Conservation (phyloP, 92 coral and sea anemone species). For the Parazoanthus swiftii region DNA sequence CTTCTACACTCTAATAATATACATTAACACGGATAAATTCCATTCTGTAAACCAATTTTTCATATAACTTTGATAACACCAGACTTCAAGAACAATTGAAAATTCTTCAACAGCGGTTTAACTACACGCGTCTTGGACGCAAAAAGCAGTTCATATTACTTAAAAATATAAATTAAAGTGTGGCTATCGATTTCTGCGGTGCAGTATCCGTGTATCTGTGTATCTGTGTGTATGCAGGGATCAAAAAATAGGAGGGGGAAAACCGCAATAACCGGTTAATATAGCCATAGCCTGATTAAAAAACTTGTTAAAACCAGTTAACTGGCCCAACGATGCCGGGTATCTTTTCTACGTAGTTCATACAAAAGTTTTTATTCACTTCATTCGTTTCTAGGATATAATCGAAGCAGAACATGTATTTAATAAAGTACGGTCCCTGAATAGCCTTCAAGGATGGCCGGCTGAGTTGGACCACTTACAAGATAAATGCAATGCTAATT, state of each 20-base stretch:
- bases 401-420: no score
- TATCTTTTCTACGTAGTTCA: no score
- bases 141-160: neutral
- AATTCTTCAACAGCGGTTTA: neutral
- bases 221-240: neutral
- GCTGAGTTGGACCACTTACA: neutral
- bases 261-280: neutral
- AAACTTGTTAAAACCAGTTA: no score
- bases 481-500: no score
- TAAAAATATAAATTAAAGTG: neutral
- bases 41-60: neutral
- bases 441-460: no score
- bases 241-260: neutral
- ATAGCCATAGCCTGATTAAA: neutral
- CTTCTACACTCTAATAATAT: neutral
- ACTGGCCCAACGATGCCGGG: no score
- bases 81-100: neutral
- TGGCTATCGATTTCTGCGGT: neutral
- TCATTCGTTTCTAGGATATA: no score
- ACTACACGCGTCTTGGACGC: neutral
- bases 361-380: no score
- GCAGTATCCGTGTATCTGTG: neutral
- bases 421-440: no score
- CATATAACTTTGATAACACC: neutral
- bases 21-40: neutral